Evolutionary conservation across 2,797 vertebrate genomes (phyloP), one percentile per base, ranked within the genome.

Genomic region (Selene dorsalis): DNA sequence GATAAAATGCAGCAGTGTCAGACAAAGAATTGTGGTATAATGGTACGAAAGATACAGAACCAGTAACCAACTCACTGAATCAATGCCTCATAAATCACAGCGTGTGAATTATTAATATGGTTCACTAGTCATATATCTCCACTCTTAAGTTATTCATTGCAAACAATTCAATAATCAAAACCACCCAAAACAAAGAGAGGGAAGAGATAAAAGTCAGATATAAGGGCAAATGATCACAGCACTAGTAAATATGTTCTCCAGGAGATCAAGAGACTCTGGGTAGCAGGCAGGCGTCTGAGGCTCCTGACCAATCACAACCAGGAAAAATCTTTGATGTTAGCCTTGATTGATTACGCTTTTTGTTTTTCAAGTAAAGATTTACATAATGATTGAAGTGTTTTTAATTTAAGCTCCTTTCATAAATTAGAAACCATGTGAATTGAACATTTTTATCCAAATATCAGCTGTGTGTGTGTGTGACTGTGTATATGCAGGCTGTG

Each of bases 351-450:
- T 73, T 35, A 17, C 1, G 48, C 17, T 45, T 61, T 66, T 22
- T 38, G 17, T 68, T 68, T 60, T 3, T 58, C 32, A 41, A 47
- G 39, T 43, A 43, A 66, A 53, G 16, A 76, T 84, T 85, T 75
- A 57, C n/a, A 83, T 84, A 71, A 59, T 63, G 67, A 83, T 65
- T 76, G 35, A 77, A 79, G 62, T 58, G 64, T 65, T 78, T 84
- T 74, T 58, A 30, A 87, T 78, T 81, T 35, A 6, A 69, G 22
- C 47, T 52, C 20, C 59, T 79, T 69, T 47, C 26, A 58, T 69
- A 30, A 72, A 77, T 69, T 60, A 77, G 14, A 77, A 56, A 69
- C n/a, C 30, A 70, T 83, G 38, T 78, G 32, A 81, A 77, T 72
- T 16, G 30, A 16, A 45, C 32, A 69, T 63, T 38, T 41, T 52